A percentile compares a stretch with the other conserved stretches of the same genome.
Evolutionary conservation across 2,113 vertebrate species (phyloP).

Genomic region (Zingel zingel): DNA sequence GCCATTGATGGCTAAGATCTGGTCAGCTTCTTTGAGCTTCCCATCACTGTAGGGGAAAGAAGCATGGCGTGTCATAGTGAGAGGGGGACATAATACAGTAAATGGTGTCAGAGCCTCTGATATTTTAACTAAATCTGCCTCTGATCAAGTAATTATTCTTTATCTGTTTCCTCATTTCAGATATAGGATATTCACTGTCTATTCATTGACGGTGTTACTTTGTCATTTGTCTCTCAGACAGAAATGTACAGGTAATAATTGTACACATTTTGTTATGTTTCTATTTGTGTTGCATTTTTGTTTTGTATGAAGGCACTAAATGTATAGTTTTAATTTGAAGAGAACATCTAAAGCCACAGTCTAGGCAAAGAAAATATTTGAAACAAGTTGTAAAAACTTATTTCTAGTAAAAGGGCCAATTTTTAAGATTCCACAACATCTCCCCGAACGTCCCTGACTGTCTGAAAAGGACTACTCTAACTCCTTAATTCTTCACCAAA

Average conservation of each 20-base stretch:
- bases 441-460: background rate
- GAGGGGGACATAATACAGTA: background rate
- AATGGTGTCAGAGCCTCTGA: background rate
- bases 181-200: background rate
- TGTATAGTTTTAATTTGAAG: background rate
- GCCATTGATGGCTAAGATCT: conserved; percentile 94
- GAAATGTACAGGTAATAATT: too few species aligned
- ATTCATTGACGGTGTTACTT: background rate
- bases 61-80: background rate
- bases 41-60: conserved; percentile 86
- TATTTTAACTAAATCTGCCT: background rate
- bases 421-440: background rate
- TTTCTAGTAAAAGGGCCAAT: background rate
- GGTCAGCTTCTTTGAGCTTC: conserved; percentile 93
- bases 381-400: conserved; percentile 5
- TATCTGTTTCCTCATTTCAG: background rate
- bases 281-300: background rate
- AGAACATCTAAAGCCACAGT: background rate
- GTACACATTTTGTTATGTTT: background rate
- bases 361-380: background rate
- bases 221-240: too few species aligned
- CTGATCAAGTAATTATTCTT: background rate
- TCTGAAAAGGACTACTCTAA: conserved; percentile 24
- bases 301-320: background rate
- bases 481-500: background rate